phyloP scores from a whole-genome alignment of 2,888 invertebrate genomes.

The Dysmachus trigonus region DNA sequence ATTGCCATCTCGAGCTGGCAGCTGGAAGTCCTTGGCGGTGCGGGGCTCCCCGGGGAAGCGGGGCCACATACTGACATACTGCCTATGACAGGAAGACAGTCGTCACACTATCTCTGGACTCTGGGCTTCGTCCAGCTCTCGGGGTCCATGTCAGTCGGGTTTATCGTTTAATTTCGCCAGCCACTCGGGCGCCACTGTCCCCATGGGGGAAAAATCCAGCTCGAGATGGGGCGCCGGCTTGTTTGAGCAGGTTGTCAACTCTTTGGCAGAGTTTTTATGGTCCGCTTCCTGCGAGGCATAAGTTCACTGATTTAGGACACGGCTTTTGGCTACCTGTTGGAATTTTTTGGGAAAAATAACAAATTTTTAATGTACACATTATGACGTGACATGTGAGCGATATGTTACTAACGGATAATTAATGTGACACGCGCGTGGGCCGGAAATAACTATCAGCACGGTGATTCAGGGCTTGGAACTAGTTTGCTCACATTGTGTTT shows the following conservation, averaged over 20 bases:
- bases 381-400: not conserved
- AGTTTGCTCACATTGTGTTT: not conserved
- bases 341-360: not conserved
- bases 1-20: constrained; percentile 34
- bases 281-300: not conserved
- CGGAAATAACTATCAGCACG: not conserved
- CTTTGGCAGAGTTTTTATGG: not conserved
- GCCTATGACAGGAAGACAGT: constrained; percentile 38
- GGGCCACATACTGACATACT: not conserved
- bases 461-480: not conserved
- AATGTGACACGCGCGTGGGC: not conserved
- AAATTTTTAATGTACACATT: not conserved
- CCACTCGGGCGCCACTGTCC: no score
- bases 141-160: not conserved
- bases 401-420: not conserved
- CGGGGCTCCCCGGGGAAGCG: not conserved
- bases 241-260: not conserved
- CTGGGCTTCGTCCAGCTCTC: not conserved
- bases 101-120: constrained; percentile 11
- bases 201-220: not conserved
- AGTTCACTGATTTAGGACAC: not conserved
- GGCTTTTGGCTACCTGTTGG: not conserved
- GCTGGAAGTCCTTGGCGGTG: not conserved
- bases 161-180: constrained; percentile 7
- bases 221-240: not conserved